phyloP scores from a whole-genome alignment of 2,113 vertebrate genomes.

The Picathartes gymnocephalus region DNA sequence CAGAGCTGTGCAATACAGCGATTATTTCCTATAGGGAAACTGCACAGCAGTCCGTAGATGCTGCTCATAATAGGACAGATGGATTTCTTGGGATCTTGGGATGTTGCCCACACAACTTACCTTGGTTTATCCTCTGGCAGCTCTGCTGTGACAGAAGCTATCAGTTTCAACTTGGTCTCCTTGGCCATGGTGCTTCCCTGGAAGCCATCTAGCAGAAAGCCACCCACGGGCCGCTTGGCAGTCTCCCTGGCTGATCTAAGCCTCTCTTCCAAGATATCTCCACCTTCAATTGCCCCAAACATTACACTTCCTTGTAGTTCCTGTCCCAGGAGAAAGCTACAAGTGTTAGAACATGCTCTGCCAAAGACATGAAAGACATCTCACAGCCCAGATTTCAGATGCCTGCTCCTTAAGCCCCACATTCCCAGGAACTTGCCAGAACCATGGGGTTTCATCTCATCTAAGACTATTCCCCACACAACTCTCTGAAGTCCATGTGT shows the following conservation, averaged over 20 bases:
- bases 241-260: slow-evolving; percentile 90
- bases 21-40: neutral
- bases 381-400: neutral
- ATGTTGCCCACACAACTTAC: slow-evolving; percentile 57
- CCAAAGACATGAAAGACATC: neutral
- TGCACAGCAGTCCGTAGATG: neutral
- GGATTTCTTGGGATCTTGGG: neutral
- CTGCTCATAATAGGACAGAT: neutral
- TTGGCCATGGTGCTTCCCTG: slow-evolving; percentile 74
- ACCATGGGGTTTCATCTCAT: neutral
- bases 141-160: slow-evolving; percentile 81
- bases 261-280: slow-evolving; percentile 88
- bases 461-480: neutral
- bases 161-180: slow-evolving; percentile 80
- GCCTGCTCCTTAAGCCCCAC: neutral
- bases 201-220: slow-evolving; percentile 93
- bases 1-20: neutral
- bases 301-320: slow-evolving; percentile 79
- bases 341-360: neutral
- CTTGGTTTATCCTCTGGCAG: slow-evolving; percentile 94
- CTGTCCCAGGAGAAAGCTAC: slow-evolving; percentile 65
- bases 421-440: neutral
- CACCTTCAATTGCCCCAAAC: slow-evolving; percentile 92
- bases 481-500: neutral
- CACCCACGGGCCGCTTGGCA: slow-evolving; percentile 90